Percentiles rank a stretch among this genome's conserved stretches.
phyloP scores from a whole-genome alignment of 2,888 invertebrate genomes.

The Cantharis flavilabris region DNA sequence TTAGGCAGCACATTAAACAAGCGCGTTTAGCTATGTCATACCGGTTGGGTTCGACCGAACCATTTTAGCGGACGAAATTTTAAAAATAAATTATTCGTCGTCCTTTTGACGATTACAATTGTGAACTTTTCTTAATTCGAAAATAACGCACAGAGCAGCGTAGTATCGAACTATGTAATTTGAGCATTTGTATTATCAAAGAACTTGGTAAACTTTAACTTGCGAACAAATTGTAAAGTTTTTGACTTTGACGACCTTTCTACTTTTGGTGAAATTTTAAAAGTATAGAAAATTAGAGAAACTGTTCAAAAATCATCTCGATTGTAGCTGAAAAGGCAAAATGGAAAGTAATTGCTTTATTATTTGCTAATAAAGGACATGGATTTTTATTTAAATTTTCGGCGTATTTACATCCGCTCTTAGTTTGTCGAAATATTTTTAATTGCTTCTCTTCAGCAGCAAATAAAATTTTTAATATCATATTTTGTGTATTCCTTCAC shows the following conservation, averaged over 20 bases:
- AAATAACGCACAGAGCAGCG: not conserved
- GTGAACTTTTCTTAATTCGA: no score
- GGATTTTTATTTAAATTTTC: not conserved
- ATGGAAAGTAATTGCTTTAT: not conserved
- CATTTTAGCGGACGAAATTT: not conserved
- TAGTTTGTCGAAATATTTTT: not conserved
- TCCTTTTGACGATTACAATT: not conserved
- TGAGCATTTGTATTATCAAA: not conserved
- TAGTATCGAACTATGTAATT: not conserved
- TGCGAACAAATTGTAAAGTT: not conserved
- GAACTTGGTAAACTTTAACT: not conserved
- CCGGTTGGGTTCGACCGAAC: not conserved
- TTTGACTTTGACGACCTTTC: not conserved
- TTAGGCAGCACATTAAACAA: constrained; percentile 17
- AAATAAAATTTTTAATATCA: not conserved
- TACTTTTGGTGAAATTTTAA: not conserved
- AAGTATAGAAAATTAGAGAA: not conserved
- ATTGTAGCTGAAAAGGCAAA: not conserved
- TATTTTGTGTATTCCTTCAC: not conserved
- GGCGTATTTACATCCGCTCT: not conserved
- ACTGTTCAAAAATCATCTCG: not conserved
- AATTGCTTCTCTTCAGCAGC: not conserved
- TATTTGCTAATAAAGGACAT: not conserved
- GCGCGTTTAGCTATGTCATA: constrained; percentile 10
- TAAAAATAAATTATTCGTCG: not conserved